phyloP scores from a whole-genome alignment of 2,797 vertebrate genomes.

The Gymnoscopelus braueri region DNA sequence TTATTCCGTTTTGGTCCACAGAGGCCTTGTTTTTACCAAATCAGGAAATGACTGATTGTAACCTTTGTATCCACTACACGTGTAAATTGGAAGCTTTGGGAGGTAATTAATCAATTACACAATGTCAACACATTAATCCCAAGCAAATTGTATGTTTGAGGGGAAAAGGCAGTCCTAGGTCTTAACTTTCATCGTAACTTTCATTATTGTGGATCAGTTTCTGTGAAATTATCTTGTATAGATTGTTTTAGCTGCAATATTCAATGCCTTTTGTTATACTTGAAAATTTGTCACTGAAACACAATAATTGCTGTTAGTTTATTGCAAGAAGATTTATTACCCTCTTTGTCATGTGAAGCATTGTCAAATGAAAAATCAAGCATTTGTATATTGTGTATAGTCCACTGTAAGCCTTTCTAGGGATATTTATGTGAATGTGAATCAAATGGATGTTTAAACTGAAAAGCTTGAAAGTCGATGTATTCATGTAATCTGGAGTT shows the following conservation, averaged over 20 bases:
- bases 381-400: conserved; percentile 49
- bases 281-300: conserved; percentile 69
- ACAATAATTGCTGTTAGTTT: conserved; percentile 46
- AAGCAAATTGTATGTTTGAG: conserved; percentile 12
- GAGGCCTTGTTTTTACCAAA: too few species aligned
- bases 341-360: conserved; percentile 28
- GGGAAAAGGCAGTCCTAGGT: conserved; percentile 17
- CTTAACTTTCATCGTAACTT: conserved; percentile 51
- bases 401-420: conserved; percentile 53
- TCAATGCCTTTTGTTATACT: conserved; percentile 69
- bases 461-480: conserved; percentile 42
- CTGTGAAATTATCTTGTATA: neutral
- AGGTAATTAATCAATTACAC: too few species aligned
- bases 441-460: conserved; percentile 26
- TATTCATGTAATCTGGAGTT: neutral
- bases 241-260: conserved; percentile 29
- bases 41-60: too few species aligned
- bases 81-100: too few species aligned
- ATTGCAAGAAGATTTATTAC: conserved; percentile 36
- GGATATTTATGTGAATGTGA: conserved; percentile 46
- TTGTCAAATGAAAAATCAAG: conserved; percentile 16
- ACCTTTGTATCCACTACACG: too few species aligned
- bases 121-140: too few species aligned
- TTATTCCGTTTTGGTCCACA: too few species aligned
- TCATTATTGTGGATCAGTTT: conserved; percentile 54